These are phyloP conservation scores for Pinctada fucata DNA, from an alignment of 2,888 invertebrate species.

Conservation along the genomic window DNA sequence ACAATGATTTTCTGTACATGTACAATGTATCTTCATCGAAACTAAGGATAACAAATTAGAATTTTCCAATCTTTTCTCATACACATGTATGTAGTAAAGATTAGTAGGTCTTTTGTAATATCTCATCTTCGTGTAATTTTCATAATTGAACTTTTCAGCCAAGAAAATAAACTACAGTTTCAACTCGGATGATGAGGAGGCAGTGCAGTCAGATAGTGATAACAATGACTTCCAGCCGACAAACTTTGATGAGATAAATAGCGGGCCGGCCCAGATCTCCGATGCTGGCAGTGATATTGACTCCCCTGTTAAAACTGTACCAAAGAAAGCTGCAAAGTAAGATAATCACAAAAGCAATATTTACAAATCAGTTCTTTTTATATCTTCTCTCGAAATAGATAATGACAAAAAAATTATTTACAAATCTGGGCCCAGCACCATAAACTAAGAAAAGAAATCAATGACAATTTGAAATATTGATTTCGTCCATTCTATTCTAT, in stretches of 20 bases:
- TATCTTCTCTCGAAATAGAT: too few species aligned
- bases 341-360: background rate
- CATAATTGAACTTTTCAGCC: conserved; percentile 30
- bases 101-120: too few species aligned
- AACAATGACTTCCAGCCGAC: conserved; percentile 28
- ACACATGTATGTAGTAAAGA: too few species aligned
- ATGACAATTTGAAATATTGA: too few species aligned
- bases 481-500: too few species aligned
- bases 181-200: conserved; percentile 60
- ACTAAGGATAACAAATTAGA: too few species aligned
- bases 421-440: too few species aligned
- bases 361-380: background rate
- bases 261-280: conserved; percentile 24
- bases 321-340: background rate
- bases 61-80: too few species aligned
- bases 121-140: background rate
- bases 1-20: too few species aligned
- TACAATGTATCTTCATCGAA: too few species aligned
- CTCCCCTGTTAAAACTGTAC: conserved; percentile 17
- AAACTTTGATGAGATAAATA: conserved; percentile 10
- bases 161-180: conserved; percentile 57
- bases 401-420: too few species aligned
- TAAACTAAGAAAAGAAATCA: too few species aligned
- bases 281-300: conserved; percentile 40
- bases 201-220: conserved; percentile 42